Base-by-base conservation (phyloP, 2,113 vertebrate species). In the Felis chaus region DNA sequence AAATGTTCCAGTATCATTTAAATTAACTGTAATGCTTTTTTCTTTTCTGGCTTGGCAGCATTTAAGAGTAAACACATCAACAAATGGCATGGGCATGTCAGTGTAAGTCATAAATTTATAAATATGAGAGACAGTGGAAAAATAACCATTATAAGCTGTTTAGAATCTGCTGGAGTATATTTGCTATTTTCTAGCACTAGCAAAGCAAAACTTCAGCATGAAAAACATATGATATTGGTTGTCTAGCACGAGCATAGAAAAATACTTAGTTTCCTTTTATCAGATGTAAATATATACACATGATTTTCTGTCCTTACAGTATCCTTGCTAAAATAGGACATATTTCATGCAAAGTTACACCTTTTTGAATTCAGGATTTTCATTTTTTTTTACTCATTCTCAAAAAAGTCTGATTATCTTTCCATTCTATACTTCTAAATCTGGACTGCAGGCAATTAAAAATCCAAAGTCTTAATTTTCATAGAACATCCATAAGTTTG, bases 21-120 rank as follows among this genome's bases (percentile, higher is more conserved):
- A 94, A 82, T 82, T 81, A 74, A 29, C 12, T 71, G 4, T 33
- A 73, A 31, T 61, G 74, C 50, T 61, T 74, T 36, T 48, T 83
- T 80, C 48, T 68, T 36, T 48, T 68, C 31, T 14, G 13, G 2
- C 57, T 87, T 97, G n/a, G 11, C 33, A 68, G 12, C 11, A 45
- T 63, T 91, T 63, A 96, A 91, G 95, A 65, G 5, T 86, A 96
- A 96, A 92, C 91, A 92, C 29, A 63, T 76, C 29, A 94, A 74
- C 41, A 90, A 97, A 91, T 69, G 18, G 7, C 61, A 87, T 50
- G 25, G 65, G 12, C 27, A 88, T 92, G 16, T 71, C 36, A 85
- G 0, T 53, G 9, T 89, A 73, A 83, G 19, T 63, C 36, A 82
- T 84, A 87, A 86, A 69, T 93, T 86, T 73, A 68, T 71, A 88